phyloP scores from a whole-genome alignment of 2,888 invertebrate genomes.

The Cistogaster globosa region DNA sequence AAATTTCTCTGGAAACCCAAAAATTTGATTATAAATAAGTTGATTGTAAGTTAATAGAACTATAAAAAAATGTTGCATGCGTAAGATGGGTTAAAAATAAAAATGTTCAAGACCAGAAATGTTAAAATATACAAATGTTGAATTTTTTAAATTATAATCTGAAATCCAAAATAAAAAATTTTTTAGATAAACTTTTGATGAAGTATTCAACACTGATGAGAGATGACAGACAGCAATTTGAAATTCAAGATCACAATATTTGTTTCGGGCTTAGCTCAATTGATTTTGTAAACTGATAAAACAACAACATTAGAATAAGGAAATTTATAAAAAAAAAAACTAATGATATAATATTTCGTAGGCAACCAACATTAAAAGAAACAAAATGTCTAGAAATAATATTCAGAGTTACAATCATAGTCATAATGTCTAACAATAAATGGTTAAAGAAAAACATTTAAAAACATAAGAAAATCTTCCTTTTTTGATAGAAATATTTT shows the following conservation, averaged over 20 bases:
- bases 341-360: neutral
- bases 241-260: neutral
- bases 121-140: neutral
- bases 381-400: conserved; percentile 34
- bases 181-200: neutral
- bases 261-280: neutral
- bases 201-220: neutral
- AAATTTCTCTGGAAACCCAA: too few relatives aligned
- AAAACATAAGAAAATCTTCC: too few relatives aligned
- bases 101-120: too few relatives aligned
- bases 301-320: neutral
- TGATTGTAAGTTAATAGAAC: neutral
- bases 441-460: neutral
- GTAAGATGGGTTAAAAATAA: too few relatives aligned
- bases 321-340: conserved; percentile 1
- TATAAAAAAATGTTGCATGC: too few relatives aligned
- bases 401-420: conserved; percentile 58
- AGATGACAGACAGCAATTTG: neutral
- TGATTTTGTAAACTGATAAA: conserved; percentile 21
- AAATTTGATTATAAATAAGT: too few relatives aligned
- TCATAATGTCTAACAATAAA: conserved; percentile 62
- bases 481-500: neutral
- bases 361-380: conserved; percentile 11
- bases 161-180: neutral
- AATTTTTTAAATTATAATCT: neutral